Evolutionary conservation across 1,140 invertebrate genomes (phyloP).

Genomic region (Euwallacea fornicatus): DNA sequence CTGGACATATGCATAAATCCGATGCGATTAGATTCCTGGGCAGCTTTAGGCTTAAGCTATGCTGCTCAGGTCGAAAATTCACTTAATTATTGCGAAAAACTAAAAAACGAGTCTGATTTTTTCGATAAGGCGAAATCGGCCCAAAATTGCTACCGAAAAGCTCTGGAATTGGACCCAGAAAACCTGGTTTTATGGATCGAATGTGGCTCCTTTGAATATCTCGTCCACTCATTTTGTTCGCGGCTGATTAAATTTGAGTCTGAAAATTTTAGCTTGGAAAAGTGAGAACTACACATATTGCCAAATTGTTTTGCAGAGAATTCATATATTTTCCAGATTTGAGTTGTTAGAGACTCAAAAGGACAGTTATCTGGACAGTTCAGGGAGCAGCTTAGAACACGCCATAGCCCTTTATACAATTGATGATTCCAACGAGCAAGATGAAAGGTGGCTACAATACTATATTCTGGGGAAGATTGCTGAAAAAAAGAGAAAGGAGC

Average conservation of each 20-base stretch:
- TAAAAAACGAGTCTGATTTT: constrained; percentile 70
- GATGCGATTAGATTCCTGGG: constrained; percentile 87
- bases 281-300: constrained; percentile 41
- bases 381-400: constrained; percentile 74
- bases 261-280: constrained; percentile 75
- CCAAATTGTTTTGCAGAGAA: not conserved
- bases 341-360: constrained; percentile 74
- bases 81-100: constrained; percentile 72
- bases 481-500: constrained; percentile 76
- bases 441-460: constrained; percentile 86
- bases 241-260: constrained; percentile 78
- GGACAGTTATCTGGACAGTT: constrained; percentile 74
- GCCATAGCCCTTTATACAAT: constrained; percentile 64
- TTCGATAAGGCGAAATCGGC: constrained; percentile 70
- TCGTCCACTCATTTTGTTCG: constrained; percentile 84
- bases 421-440: constrained; percentile 57
- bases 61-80: constrained; percentile 78
- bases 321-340: constrained; percentile 56
- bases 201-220: constrained; percentile 84
- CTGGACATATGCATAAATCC: constrained; percentile 81
- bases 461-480: constrained; percentile 93
- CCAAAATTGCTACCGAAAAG: constrained; percentile 75
- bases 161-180: constrained; percentile 70
- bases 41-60: constrained; percentile 81
- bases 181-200: constrained; percentile 84